Conservation (phyloP, 2,113 vertebrate genomes). For the Rhegmatorhina hoffmannsi region DNA sequence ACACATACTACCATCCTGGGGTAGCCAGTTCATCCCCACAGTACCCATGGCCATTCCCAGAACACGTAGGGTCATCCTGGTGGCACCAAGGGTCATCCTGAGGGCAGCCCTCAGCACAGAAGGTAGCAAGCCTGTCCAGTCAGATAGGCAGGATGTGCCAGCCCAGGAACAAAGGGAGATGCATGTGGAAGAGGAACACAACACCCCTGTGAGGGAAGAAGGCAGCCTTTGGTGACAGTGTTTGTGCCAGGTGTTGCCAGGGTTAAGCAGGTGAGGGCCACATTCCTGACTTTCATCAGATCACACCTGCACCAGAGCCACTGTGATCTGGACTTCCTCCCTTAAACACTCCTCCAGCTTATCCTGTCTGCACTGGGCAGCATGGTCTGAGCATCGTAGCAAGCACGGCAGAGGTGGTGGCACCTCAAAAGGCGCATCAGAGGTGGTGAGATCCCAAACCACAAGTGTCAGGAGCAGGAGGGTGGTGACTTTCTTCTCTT, state of each 20-base stretch:
- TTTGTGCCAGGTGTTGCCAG: not conserved
- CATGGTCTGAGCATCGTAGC: not conserved
- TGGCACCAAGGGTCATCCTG: not conserved
- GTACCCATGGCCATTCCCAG: not conserved
- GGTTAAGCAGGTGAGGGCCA: not conserved
- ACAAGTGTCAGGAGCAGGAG: not conserved
- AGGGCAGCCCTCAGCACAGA: not conserved
- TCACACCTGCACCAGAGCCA: not conserved
- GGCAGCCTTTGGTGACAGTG: not conserved
- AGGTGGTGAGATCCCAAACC: not conserved
- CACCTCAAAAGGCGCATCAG: not conserved
- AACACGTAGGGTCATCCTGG: not conserved
- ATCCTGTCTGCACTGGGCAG: rapidly evolving
- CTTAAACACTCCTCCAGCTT: not conserved
- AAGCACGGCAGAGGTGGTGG: not conserved
- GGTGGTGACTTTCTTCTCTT: not conserved
- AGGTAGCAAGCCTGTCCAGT: not conserved
- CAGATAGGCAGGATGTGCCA: not conserved
- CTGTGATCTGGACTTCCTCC: not conserved
- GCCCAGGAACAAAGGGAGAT: not conserved
- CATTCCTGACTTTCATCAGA: rapidly evolving
- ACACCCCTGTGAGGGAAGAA: not conserved
- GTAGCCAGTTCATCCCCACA: not conserved
- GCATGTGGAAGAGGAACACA: rapidly evolving
- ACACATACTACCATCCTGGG: not conserved